Conservation (phyloP, 2,888 invertebrate species). For the Hydropsyche betteni region DNA sequence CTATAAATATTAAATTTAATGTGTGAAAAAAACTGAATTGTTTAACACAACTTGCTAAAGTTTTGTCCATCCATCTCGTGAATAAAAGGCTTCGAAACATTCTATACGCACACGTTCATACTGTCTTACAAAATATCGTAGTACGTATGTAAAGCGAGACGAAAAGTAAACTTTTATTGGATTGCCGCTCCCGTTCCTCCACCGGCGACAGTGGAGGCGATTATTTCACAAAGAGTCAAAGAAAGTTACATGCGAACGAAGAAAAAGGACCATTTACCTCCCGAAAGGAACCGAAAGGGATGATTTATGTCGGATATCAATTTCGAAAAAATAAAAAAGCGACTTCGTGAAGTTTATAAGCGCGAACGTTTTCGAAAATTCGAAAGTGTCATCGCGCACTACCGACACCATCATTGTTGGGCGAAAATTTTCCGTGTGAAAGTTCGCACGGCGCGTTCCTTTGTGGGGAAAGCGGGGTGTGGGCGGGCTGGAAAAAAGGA, state of each 20-base stretch:
- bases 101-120: too few relatives aligned
- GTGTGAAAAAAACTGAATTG: too few relatives aligned
- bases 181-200: neutral
- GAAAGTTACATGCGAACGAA: neutral
- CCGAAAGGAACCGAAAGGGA: constrained; percentile 11
- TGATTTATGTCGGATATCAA: constrained; percentile 29
- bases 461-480: neutral
- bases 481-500: neutral
- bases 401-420: neutral
- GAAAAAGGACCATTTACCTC: neutral
- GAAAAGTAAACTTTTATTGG: constrained; percentile 14
- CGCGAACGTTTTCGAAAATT: constrained; percentile 17
- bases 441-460: neutral
- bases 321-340: neutral
- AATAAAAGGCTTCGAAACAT: too few relatives aligned
- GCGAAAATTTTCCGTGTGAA: constrained; percentile 5
- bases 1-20: too few relatives aligned
- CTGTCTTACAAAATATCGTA: neutral
- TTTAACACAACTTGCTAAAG: too few relatives aligned
- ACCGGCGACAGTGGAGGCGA: neutral
- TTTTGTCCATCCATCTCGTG: too few relatives aligned
- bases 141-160: constrained; percentile 6
- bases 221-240: constrained; percentile 29
- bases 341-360: constrained; percentile 6
- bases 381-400: constrained; percentile 16